Conservation (phyloP, 1,140 invertebrate species). For the Paramacrobiotus metropolitanus region DNA sequence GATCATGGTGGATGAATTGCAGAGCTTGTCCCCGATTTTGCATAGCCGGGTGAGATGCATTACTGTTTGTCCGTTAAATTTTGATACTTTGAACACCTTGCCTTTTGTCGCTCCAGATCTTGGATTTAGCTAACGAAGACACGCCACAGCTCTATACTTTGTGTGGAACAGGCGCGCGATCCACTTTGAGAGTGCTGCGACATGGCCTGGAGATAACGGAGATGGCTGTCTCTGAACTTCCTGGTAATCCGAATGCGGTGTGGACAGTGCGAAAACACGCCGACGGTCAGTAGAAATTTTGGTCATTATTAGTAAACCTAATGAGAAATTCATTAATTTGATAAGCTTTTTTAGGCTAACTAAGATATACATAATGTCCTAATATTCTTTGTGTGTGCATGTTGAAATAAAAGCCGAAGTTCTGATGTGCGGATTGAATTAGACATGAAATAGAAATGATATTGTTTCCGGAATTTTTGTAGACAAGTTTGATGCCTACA, state of each 20-base stretch:
- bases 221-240: conserved; percentile 97
- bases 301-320: background rate
- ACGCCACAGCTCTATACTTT: conserved; percentile 90
- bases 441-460: no score
- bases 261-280: conserved; percentile 92
- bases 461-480: no score
- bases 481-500: conserved; percentile 98
- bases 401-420: no score
- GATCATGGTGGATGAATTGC: conserved; percentile 90
- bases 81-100: background rate
- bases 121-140: conserved; percentile 69
- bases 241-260: conserved; percentile 95
- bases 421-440: no score
- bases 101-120: conserved; percentile 20
- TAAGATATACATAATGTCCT: conserved; percentile 8
- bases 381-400: no score
- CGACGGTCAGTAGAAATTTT: conserved; percentile 46
- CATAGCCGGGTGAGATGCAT: conserved; percentile 43
- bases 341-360: conserved; percentile 8
- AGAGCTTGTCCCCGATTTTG: conserved; percentile 83
- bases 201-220: conserved; percentile 91
- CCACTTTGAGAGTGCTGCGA: conserved; percentile 66
- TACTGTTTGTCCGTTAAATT: conserved; percentile 11
- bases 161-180: conserved; percentile 80
- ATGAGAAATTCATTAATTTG: background rate